Evolutionary conservation across 1,140 invertebrate species (phyloP).

Genomic region (Pollicipes pollicipes): DNA sequence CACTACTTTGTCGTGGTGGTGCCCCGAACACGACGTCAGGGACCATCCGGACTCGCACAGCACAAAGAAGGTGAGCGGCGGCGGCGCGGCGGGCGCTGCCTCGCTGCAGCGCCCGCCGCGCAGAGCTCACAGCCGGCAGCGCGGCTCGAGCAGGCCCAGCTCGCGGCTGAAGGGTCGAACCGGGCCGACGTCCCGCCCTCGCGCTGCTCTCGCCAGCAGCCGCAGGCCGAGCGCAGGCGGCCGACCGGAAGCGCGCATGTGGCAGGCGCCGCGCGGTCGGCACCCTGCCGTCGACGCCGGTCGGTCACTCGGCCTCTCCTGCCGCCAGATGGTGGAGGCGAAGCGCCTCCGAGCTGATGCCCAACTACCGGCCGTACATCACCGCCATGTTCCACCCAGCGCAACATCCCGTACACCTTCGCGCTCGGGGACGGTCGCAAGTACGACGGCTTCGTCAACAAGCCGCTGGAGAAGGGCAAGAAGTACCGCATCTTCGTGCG

Average conservation of each 20-base stretch:
- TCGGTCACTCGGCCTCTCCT: too few species aligned
- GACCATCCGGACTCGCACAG: slow-evolving; percentile 77
- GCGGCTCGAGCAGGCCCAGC: too few species aligned
- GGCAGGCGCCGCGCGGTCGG: too few species aligned
- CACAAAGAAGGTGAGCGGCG: slow-evolving; percentile 33
- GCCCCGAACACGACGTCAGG: slow-evolving; percentile 54
- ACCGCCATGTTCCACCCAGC: slow-evolving; percentile 79
- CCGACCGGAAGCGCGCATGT: too few species aligned
- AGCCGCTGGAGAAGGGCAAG: slow-evolving; percentile 58
- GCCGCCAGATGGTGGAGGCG: not conserved
- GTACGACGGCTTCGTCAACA: slow-evolving; percentile 76
- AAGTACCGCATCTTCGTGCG: slow-evolving; percentile 82
- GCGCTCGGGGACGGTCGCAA: slow-evolving; percentile 69
- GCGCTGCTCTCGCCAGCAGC: too few species aligned
- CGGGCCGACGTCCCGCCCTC: too few species aligned
- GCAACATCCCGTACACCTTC: slow-evolving; percentile 79
- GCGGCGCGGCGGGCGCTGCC: too few species aligned
- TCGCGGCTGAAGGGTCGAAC: too few species aligned
- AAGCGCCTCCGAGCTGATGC: not conserved
- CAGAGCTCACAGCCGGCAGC: too few species aligned
- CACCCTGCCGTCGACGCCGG: too few species aligned
- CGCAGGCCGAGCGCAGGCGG: too few species aligned
- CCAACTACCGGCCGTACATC: slow-evolving; percentile 54
- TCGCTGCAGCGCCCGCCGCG: too few species aligned
- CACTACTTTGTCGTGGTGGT: slow-evolving; percentile 95